These are phyloP conservation scores for Habroteleia sp. DNA, from an alignment of 2,888 invertebrate species.

Conservation along the genomic window DNA sequence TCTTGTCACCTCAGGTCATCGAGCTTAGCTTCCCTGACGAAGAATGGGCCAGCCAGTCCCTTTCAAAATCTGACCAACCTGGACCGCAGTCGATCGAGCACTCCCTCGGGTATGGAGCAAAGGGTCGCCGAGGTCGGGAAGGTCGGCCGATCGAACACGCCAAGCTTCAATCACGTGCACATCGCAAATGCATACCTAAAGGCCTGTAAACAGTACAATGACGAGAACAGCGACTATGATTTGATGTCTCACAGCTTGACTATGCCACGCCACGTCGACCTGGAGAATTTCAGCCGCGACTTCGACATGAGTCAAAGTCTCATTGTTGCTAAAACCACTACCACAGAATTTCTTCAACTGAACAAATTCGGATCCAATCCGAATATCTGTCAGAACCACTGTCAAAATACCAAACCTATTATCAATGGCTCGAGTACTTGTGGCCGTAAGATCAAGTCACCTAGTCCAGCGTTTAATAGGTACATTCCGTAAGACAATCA, in stretches of 20 bases:
- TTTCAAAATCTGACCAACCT: constrained; percentile 73
- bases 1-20: constrained; percentile 74
- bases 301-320: constrained; percentile 79
- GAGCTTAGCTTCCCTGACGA: constrained; percentile 76
- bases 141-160: constrained; percentile 74
- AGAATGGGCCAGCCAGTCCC: constrained; percentile 74
- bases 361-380: constrained; percentile 76
- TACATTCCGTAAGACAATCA: no score
- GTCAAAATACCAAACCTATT: constrained; percentile 3
- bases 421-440: constrained; percentile 71
- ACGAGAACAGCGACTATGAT: constrained; percentile 68
- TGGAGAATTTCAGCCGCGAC: constrained; percentile 71
- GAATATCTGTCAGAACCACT: constrained; percentile 66
- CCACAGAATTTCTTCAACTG: constrained; percentile 77
- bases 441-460: constrained; percentile 77
- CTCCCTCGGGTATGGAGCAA: constrained; percentile 62
- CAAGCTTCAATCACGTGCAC: constrained; percentile 72
- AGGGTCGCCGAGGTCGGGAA: constrained; percentile 61
- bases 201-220: constrained; percentile 69
- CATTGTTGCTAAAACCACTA: constrained; percentile 78
- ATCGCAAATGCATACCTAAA: constrained; percentile 72
- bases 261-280: constrained; percentile 71
- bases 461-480: constrained; percentile 83
- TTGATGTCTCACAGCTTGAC: constrained; percentile 75
- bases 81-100: constrained; percentile 70